Base-by-base conservation (phyloP, 2,888 invertebrate species). In the Lottia scabra region DNA sequence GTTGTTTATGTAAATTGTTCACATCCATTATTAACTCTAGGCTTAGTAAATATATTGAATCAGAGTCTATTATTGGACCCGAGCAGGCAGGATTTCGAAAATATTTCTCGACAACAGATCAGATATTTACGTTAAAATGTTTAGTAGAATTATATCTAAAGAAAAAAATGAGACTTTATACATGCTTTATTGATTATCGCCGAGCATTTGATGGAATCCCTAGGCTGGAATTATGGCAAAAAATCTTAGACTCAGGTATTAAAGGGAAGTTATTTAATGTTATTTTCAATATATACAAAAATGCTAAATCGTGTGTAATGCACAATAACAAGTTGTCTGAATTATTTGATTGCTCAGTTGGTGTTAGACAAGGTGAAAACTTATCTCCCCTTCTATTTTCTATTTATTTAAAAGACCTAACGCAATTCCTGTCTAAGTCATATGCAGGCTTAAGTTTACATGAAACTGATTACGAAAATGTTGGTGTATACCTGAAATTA, bases 171-270 rank as follows among this genome's bases (percentile, higher is more conserved):
- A 62, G 62, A 46, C 43, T 67, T 19, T 71, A 67, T 43, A 62
- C 66, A 19, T 13, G 63, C 15, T 71, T 62, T 30, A n/a, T 48
- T 48, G 48, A 48, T 8, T 48, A 48, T 48, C 48, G 48, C 5
- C 48, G 48, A 4, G 48, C 66, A 12, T 71, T 71, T 27, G 71
- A 71, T 56, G 67, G 38, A n/a, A 27, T 71, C 23, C 67, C 66
- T 66, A 45, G 71, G 23, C 38, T 43, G 19, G 67, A 62, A 15
- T 26, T 71, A n/a, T 71, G 71, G 67, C 5, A 71, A 38, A 71
- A 67, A 63, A 13, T 71, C 16, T 12, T 66, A n/a, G 5, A 45
- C 16, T 16, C n/a, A 19, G 38, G 38, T 12, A 56, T 68, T n/a
- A 44, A 68, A 27, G 68, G 68, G 4, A 45, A 62, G 30, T 62